Percentiles rank a stretch among this genome's conserved stretches.
phyloP scores from a whole-genome alignment of 1,140 invertebrate species.

The Drosophila navojoa region DNA sequence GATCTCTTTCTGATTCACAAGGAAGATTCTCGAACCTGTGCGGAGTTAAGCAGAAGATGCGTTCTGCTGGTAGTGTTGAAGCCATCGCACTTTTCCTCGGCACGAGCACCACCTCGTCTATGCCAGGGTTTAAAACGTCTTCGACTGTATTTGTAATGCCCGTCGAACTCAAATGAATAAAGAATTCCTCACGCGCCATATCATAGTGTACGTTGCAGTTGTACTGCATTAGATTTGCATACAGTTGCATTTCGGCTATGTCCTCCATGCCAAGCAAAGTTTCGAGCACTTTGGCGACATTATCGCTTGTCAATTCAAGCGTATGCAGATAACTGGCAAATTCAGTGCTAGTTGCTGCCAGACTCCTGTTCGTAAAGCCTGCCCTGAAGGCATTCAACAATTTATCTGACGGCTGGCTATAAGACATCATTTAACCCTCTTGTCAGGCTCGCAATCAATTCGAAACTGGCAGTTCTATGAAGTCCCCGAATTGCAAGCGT shows the following conservation, averaged over 20 bases:
- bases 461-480: not conserved
- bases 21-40: too few species aligned
- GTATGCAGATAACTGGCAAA: slow-evolving; percentile 33
- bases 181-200: not conserved
- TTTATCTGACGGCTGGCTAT: slow-evolving; percentile 18
- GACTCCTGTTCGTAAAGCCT: slow-evolving; percentile 31
- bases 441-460: slow-evolving; percentile 1
- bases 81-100: too few species aligned
- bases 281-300: slow-evolving; percentile 33
- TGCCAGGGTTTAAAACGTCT: slow-evolving; percentile 19
- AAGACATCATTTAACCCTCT: not conserved
- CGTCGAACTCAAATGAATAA: not conserved
- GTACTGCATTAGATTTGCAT: slow-evolving; percentile 17
- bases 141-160: not conserved
- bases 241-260: slow-evolving; percentile 40
- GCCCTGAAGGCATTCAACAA: slow-evolving; percentile 28
- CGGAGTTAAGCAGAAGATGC: too few species aligned
- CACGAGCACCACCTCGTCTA: slow-evolving; percentile 63
- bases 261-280: slow-evolving; percentile 52
- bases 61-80: too few species aligned
- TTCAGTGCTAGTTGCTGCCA: slow-evolving; percentile 2
- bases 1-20: too few species aligned
- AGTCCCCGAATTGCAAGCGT: not conserved
- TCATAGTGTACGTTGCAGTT: not conserved
- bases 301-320: slow-evolving; percentile 29